Evolutionary conservation across 2,113 vertebrate species (phyloP).

Genomic region (Actenoides hombroni): DNA sequence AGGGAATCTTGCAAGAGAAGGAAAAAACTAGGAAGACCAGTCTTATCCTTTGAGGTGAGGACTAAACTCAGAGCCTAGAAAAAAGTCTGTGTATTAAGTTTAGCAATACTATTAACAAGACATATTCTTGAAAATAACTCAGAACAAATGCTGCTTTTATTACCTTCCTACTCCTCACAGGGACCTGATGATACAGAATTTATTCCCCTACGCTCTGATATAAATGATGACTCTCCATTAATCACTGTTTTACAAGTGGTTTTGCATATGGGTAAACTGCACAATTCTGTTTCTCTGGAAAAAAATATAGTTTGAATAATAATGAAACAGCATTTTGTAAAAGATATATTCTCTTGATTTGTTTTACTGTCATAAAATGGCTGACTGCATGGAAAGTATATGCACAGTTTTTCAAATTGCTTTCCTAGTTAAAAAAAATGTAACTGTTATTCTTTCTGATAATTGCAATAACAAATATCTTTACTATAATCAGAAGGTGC

Average conservation of each 20-base stretch:
- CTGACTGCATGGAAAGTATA: not conserved
- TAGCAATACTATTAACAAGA: not conserved
- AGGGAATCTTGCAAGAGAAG: not conserved
- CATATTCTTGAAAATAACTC: not conserved
- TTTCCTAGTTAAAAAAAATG: not conserved
- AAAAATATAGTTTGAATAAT: constrained; percentile 9
- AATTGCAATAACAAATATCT: not conserved
- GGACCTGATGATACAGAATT: not conserved
- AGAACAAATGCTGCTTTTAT: not conserved
- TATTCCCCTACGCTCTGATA: not conserved
- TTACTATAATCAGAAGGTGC: not conserved
- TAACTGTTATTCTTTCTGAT: not conserved
- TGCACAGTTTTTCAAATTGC: not conserved
- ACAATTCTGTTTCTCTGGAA: not conserved
- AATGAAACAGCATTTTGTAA: not conserved
- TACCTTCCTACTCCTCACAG: not conserved
- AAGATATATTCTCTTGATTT: not conserved
- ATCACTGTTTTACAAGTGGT: not conserved
- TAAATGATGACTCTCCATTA: not conserved
- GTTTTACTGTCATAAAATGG: not conserved
- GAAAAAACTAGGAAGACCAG: not conserved
- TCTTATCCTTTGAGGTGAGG: not conserved
- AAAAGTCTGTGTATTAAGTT: not conserved
- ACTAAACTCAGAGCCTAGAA: not conserved
- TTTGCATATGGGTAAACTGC: not conserved